Conservation (phyloP, 2,888 invertebrate genomes). For the Euzophera pinguis region DNA sequence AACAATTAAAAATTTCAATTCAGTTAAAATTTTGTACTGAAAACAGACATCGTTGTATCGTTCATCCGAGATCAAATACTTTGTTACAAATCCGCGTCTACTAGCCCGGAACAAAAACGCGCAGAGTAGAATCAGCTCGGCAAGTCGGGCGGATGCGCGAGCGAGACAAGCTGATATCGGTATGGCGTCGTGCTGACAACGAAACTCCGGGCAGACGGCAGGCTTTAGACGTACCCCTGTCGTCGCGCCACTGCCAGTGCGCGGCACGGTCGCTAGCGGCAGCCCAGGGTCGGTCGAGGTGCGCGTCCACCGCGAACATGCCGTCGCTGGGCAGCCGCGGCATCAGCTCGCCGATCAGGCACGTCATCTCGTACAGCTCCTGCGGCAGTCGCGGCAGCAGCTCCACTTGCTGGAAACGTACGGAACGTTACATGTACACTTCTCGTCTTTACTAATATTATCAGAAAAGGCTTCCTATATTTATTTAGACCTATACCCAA, state of each 20-base stretch:
- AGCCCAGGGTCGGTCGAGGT: slow-evolving; percentile 87
- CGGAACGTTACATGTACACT: background rate
- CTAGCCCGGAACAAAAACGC: no score
- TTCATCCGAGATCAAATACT: no score
- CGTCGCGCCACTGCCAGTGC: slow-evolving; percentile 98
- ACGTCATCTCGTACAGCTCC: slow-evolving; percentile 98
- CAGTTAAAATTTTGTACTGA: no score
- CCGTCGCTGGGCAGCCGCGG: slow-evolving; percentile 97
- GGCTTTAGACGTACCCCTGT: slow-evolving; percentile 85
- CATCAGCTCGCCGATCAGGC: slow-evolving; percentile 97
- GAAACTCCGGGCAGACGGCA: no score
- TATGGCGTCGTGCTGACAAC: no score
- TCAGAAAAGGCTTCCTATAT: background rate
- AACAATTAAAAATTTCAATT: no score
- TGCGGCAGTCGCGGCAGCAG: slow-evolving; percentile 95
- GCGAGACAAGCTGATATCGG: no score
- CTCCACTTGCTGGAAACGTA: slow-evolving; percentile 82
- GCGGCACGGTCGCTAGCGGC: slow-evolving; percentile 92
- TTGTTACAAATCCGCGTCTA: no score
- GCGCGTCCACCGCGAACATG: slow-evolving; percentile 95
- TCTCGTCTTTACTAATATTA: background rate
- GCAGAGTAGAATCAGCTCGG: no score
- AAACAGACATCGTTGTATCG: no score
- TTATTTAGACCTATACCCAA: no score
- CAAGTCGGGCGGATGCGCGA: no score